phyloP scores from a whole-genome alignment of 2,888 invertebrate genomes.

The Spodoptera picta region DNA sequence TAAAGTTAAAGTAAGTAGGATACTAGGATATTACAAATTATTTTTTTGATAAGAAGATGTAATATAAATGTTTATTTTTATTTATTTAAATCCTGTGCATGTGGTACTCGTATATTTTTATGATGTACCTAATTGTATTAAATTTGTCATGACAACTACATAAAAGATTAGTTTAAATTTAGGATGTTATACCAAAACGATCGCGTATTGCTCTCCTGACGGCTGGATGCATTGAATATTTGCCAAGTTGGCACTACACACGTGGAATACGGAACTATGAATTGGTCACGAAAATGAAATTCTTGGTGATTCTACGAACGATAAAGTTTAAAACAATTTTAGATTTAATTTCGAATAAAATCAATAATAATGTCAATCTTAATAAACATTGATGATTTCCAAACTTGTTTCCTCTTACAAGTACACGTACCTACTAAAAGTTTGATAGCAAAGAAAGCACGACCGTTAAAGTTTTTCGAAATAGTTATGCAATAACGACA shows the following conservation, averaged over 20 bases:
- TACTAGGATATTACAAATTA: too few species aligned
- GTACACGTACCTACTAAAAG: too few species aligned
- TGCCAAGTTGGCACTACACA: conserved; percentile 77
- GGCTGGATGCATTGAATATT: conserved; percentile 71
- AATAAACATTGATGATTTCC: too few species aligned
- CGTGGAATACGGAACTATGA: conserved; percentile 69
- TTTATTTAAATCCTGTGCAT: too few species aligned
- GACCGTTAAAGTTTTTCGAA: too few species aligned
- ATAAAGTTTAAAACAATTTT: conserved; percentile 16
- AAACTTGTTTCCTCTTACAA: too few species aligned
- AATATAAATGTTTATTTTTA: too few species aligned
- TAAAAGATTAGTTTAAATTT: conserved; percentile 31
- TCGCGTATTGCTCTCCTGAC: conserved; percentile 58
- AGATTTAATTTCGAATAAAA: neutral
- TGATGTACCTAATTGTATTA: neutral
- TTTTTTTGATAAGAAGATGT: too few species aligned
- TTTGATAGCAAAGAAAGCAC: too few species aligned
- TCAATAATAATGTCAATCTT: neutral
- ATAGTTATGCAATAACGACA: neutral
- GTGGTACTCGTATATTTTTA: too few species aligned
- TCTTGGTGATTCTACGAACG: conserved; percentile 31
- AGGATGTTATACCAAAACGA: conserved; percentile 51
- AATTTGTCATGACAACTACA: conserved; percentile 22
- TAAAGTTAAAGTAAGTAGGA: too few species aligned
- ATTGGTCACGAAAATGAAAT: conserved; percentile 56